Evolutionary conservation across 2,888 invertebrate genomes (phyloP).

Genomic region (Parnassius mnemosyne): DNA sequence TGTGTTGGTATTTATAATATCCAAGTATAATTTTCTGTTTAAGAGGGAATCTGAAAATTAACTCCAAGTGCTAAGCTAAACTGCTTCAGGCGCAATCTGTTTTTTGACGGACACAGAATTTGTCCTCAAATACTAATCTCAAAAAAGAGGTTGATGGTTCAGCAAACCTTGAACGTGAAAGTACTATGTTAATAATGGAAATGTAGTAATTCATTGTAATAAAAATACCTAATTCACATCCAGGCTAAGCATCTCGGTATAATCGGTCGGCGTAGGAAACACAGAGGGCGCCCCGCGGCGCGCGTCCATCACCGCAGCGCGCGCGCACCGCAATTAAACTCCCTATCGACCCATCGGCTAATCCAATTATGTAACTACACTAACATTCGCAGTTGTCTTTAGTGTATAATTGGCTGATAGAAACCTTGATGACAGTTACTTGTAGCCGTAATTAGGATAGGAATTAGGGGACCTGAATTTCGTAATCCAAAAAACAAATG

Average conservation of each 20-base stretch:
- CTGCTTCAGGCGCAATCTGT: too few relatives aligned
- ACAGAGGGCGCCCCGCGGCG: conserved; percentile 68
- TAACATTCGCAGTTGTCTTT: conserved; percentile 56
- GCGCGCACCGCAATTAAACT: conserved; percentile 70
- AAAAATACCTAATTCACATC: conserved; percentile 38
- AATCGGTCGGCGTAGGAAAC: conserved; percentile 63
- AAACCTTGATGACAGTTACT: conserved; percentile 34
- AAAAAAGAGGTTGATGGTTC: too few relatives aligned
- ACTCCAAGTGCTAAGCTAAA: too few relatives aligned
- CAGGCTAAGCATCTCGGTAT: conserved; percentile 40
- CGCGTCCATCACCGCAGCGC: conserved; percentile 63
- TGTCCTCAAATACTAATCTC: too few relatives aligned
- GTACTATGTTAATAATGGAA: too few relatives aligned
- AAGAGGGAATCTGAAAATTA: conserved; percentile 14
- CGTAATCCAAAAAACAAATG: too few relatives aligned
- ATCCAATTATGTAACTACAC: conserved; percentile 74
- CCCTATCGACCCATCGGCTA: conserved; percentile 62
- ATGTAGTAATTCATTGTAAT: conserved; percentile 3
- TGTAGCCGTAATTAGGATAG: neutral
- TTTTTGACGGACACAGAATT: too few relatives aligned
- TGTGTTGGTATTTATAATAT: neutral
- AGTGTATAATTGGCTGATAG: conserved; percentile 57
- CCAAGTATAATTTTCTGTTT: neutral
- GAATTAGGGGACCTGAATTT: too few relatives aligned
- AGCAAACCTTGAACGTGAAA: too few relatives aligned